Evolutionary conservation across 2,113 vertebrate species (phyloP).

Genomic region (Lepidiolamprologus cunningtoni): DNA sequence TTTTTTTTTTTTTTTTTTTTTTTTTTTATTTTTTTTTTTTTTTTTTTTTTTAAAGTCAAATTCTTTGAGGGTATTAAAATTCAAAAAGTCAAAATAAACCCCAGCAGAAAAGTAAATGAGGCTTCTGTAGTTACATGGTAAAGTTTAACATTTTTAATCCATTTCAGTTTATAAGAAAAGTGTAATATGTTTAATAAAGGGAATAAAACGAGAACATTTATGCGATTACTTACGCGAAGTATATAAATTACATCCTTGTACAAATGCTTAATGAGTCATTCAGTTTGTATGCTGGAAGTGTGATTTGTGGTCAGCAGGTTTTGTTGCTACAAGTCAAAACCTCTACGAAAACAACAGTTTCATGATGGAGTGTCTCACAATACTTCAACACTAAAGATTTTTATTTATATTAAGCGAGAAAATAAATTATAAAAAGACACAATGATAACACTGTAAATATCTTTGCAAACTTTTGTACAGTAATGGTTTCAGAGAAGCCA

Average conservation of each 20-base stretch:
- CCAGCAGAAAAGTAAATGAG: not conserved
- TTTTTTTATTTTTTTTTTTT: not conserved
- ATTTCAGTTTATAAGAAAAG: not conserved
- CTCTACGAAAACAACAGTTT: not conserved
- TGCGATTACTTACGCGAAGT: not conserved
- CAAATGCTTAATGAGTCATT: not conserved
- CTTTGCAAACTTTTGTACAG: not conserved
- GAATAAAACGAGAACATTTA: not conserved
- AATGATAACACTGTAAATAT: not conserved
- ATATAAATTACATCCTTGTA: not conserved
- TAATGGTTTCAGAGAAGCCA: not conserved
- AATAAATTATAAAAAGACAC: not conserved
- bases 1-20: too few relatives aligned
- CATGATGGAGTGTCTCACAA: not conserved
- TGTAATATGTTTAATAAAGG: not conserved
- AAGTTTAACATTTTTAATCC: not conserved
- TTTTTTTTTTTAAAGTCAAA: not conserved
- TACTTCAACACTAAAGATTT: not conserved
- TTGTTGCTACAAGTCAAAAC: not conserved
- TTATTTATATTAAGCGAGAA: not conserved
- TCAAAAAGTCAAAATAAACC: not conserved
- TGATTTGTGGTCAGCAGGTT: not conserved
- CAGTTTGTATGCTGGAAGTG: not conserved
- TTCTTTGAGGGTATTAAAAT: not conserved
- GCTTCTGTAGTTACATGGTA: not conserved